Evolutionary conservation across 2,113 vertebrate genomes (phyloP).

Genomic region (Crotophaga sulcirostris): DNA sequence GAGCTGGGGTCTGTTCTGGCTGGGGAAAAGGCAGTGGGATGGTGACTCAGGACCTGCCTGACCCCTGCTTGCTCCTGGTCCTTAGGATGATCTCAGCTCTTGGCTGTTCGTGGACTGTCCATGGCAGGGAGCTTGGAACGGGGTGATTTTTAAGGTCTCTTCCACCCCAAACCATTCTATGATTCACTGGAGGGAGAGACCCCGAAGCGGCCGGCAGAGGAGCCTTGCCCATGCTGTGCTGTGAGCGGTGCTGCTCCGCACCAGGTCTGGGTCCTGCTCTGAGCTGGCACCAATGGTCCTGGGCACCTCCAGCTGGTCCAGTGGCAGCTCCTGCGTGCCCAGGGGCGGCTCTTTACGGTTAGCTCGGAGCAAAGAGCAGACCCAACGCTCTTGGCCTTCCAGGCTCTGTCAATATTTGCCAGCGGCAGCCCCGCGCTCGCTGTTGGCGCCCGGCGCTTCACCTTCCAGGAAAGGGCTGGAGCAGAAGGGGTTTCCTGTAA

Average conservation of each 20-base stretch:
- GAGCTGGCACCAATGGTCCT: neutral
- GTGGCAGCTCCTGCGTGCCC: neutral
- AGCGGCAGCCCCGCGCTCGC: neutral
- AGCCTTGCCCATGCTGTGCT: accelerated
- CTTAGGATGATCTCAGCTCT: neutral
- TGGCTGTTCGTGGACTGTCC: neutral
- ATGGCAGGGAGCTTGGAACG: too few relatives aligned
- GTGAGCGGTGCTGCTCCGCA: neutral
- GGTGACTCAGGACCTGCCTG: neutral
- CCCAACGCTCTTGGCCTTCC: neutral
- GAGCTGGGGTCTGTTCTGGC: neutral
- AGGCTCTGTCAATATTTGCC: conserved; percentile 57
- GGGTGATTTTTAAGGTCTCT: too few relatives aligned
- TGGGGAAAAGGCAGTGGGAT: accelerated
- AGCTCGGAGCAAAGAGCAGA: conserved; percentile 51
- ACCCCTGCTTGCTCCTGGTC: neutral
- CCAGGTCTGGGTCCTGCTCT: neutral
- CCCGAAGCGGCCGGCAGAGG: accelerated
- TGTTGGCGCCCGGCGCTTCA: neutral
- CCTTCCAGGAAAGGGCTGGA: conserved; percentile 52
- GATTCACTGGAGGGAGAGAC: neutral
- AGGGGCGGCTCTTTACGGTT: conserved; percentile 35
- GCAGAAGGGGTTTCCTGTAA: conserved; percentile 28
- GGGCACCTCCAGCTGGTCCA: neutral
- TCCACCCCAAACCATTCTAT: too few relatives aligned